A percentile compares a stretch with the other conserved stretches of the same genome.
Evolutionary conservation across 2,113 vertebrate genomes (phyloP).

Genomic region (Rhinopomastus cyanomelas): DNA sequence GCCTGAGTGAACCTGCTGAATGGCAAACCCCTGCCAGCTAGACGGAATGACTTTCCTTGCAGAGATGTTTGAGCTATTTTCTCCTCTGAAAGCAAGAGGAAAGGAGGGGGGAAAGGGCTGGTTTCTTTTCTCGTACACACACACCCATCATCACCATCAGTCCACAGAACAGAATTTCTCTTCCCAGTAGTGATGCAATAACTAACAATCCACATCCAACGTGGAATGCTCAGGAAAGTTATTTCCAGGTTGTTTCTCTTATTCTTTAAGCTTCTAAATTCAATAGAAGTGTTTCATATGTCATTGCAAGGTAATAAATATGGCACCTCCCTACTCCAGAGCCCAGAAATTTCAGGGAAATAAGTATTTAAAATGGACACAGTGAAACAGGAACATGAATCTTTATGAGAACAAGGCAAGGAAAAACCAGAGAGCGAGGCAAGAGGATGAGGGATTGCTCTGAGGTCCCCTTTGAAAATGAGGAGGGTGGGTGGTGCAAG

Average conservation of each 20-base stretch:
- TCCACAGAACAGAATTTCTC: background rate
- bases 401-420: background rate
- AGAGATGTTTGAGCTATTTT: background rate
- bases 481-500: slow-evolving; percentile 27
- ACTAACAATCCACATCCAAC: background rate
- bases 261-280: background rate
- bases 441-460: background rate
- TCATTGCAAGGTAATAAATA: background rate
- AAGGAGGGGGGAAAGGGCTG: background rate
- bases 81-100: background rate
- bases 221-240: background rate
- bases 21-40: background rate
- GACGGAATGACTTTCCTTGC: background rate
- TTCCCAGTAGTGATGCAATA: background rate
- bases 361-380: background rate
- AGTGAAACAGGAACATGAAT: background rate
- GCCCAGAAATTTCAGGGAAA: background rate
- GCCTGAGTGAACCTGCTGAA: slow-evolving; percentile 27
- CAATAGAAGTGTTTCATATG: background rate
- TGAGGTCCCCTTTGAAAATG: background rate
- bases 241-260: background rate
- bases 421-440: background rate
- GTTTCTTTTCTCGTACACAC: background rate
- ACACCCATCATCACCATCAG: background rate
- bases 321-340: background rate